Conservation (phyloP, 2,888 invertebrate genomes). For the Camponotus fellah region DNA sequence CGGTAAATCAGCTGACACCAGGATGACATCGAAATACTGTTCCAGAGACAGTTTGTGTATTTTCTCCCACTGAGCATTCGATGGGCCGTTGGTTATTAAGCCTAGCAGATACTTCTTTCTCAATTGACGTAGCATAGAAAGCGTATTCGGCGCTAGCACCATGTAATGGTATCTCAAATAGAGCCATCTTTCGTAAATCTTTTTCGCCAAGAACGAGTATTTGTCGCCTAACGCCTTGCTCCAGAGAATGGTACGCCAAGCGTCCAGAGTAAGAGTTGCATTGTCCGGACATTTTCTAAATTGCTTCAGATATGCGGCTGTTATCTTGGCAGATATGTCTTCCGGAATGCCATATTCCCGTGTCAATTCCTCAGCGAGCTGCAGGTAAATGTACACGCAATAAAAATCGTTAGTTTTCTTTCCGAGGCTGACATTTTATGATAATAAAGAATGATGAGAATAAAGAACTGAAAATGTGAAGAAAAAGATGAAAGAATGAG, state of each 20-base stretch:
- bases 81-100: conserved; percentile 95
- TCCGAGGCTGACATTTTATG: conserved; percentile 34
- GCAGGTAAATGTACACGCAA: conserved; percentile 71
- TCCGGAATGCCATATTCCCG: conserved; percentile 90
- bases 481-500: conserved; percentile 59
- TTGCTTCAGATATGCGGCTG: conserved; percentile 90
- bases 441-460: conserved; percentile 60
- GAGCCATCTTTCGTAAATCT: conserved; percentile 93
- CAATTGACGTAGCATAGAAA: conserved; percentile 90
- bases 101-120: conserved; percentile 92
- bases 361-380: conserved; percentile 88
- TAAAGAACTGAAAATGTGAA: conserved; percentile 63
- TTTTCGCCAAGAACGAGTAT: conserved; percentile 90
- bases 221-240: conserved; percentile 91
- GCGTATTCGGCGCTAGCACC: conserved; percentile 90
- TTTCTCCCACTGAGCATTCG: conserved; percentile 96
- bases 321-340: conserved; percentile 89
- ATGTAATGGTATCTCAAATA: conserved; percentile 93
- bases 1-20: conserved; percentile 94
- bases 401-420: conserved; percentile 20
- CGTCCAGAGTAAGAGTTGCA: conserved; percentile 90
- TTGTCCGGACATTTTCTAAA: conserved; percentile 95
- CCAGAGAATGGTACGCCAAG: conserved; percentile 94
- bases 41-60: conserved; percentile 90
- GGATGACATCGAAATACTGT: conserved; percentile 92